Conservation (phyloP, 2,888 invertebrate genomes). For the Conus canariensis region DNA sequence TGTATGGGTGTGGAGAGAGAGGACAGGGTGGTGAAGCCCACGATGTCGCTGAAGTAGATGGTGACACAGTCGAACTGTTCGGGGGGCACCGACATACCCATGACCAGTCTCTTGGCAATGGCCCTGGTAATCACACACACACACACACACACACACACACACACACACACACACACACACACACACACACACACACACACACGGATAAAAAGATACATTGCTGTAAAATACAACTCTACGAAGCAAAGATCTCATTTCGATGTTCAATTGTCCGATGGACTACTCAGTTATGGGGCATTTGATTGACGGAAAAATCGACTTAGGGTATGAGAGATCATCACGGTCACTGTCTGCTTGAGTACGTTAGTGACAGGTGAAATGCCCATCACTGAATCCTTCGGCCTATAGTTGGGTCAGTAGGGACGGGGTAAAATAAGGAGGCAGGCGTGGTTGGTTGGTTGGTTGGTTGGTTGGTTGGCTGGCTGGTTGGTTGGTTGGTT, state of each 20-base stretch:
- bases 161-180: not conserved
- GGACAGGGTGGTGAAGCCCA: constrained; percentile 61
- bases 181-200: constrained; percentile 25
- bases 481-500: too few species aligned
- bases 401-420: too few species aligned
- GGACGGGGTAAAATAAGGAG: too few species aligned
- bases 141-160: not conserved
- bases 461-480: too few species aligned
- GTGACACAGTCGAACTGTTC: constrained; percentile 94
- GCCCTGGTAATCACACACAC: constrained; percentile 47
- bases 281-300: too few species aligned
- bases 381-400: too few species aligned
- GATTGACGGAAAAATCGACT: too few species aligned
- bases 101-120: constrained; percentile 92
- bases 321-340: too few species aligned
- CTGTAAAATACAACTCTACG: not conserved
- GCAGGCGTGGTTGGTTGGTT: too few species aligned
- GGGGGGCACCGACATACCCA: constrained; percentile 91
- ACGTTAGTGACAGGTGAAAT: too few species aligned
- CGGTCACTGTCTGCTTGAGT: too few species aligned
- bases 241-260: not conserved
- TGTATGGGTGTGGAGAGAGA: constrained; percentile 57
- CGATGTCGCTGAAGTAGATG: constrained; percentile 93
- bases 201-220: not conserved
- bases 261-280: not conserved